Evolutionary conservation across 2,113 vertebrate genomes (phyloP).

Genomic region (Anser cygnoides): DNA sequence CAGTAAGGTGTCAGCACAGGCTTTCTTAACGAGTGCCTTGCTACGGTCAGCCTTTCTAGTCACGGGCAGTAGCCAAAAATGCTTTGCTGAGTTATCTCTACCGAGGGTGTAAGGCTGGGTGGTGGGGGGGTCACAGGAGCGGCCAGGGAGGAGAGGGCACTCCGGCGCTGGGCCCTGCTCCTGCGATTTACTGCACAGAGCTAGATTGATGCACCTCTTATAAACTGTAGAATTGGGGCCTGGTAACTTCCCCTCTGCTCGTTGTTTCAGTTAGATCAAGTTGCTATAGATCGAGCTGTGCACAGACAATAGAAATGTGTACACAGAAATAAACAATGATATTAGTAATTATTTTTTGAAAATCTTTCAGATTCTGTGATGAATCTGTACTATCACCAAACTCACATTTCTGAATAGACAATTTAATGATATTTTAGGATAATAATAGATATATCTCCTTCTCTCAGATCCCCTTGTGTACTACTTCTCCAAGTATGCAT

Average conservation of each 20-base stretch:
- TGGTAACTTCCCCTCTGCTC: not conserved
- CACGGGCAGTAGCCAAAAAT: not conserved
- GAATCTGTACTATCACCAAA: not conserved
- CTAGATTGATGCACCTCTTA: not conserved
- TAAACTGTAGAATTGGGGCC: not conserved
- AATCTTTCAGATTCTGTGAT: not conserved
- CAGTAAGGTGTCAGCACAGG: not conserved
- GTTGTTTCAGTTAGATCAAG: not conserved
- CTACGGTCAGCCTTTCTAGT: not conserved
- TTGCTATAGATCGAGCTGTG: not conserved
- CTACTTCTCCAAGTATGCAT: fast-evolving
- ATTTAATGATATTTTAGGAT: not conserved
- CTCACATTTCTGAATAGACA: not conserved
- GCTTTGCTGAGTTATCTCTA: not conserved
- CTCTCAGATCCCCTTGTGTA: not conserved
- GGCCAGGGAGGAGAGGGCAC: not conserved
- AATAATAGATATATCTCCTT: not conserved
- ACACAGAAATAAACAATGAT: not conserved
- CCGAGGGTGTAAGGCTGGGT: fast-evolving
- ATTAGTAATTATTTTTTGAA: not conserved
- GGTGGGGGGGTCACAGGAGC: fast-evolving
- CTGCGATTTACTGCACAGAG: fast-evolving
- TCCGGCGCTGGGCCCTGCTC: fast-evolving
- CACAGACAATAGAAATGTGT: not conserved
- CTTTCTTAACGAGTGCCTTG: not conserved